A percentile compares a stretch with the other conserved stretches of the same genome.
Conservation (phyloP, 1,140 invertebrate species). For the Oreohelix idahoensis region DNA sequence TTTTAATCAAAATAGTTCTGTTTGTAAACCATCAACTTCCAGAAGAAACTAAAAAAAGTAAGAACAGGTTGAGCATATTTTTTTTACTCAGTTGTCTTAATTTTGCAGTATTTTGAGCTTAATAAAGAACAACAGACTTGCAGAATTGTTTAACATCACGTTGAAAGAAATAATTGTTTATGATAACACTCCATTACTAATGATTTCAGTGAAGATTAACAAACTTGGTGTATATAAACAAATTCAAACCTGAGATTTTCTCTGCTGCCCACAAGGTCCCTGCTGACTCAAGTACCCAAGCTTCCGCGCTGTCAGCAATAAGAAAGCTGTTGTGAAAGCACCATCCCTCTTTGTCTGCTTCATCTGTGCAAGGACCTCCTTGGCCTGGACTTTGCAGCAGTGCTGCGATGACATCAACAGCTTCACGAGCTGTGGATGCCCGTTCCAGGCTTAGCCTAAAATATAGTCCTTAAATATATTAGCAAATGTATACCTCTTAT, state of each 20-base stretch:
- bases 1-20: too few relatives aligned
- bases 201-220: not conserved
- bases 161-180: not conserved
- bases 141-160: too few relatives aligned
- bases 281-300: slow-evolving; percentile 69
- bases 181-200: not conserved
- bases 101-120: too few relatives aligned
- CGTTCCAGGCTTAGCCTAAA: slow-evolving; percentile 79
- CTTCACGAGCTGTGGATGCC: slow-evolving; percentile 77
- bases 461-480: too few relatives aligned
- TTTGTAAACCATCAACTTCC: too few relatives aligned
- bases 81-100: too few relatives aligned
- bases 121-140: too few relatives aligned
- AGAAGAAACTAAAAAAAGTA: too few relatives aligned
- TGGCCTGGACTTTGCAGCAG: slow-evolving; percentile 82
- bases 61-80: too few relatives aligned
- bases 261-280: slow-evolving; percentile 82
- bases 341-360: slow-evolving; percentile 57
- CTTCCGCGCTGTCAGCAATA: slow-evolving; percentile 61
- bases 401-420: slow-evolving; percentile 78
- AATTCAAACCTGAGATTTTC: slow-evolving; percentile 76
- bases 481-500: too few relatives aligned
- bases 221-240: not conserved
- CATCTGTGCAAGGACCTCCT: slow-evolving; percentile 79
- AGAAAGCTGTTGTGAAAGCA: slow-evolving; percentile 65